Percentiles rank a stretch among this genome's conserved stretches.
Conservation (phyloP, 2,113 vertebrate genomes). For the Ondatra zibethicus region DNA sequence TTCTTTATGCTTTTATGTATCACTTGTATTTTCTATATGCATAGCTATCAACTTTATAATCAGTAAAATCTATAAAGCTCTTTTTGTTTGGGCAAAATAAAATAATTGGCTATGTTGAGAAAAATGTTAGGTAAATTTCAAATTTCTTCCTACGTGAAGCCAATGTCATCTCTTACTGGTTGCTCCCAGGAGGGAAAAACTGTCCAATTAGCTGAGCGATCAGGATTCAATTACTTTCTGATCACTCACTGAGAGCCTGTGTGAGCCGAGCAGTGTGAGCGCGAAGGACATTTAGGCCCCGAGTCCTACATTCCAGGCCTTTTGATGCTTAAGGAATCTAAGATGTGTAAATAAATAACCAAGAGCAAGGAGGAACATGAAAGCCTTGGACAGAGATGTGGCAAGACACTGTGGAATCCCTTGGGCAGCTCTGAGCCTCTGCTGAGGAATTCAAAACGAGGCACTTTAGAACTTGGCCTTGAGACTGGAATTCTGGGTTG, state of each 20-base stretch:
- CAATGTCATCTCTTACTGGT: constrained; percentile 51
- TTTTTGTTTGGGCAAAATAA: constrained; percentile 57
- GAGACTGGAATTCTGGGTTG: background rate
- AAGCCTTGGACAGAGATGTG: background rate
- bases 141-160: constrained; percentile 67
- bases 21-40: constrained; percentile 57
- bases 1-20: constrained; percentile 67
- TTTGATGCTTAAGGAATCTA: constrained; percentile 63
- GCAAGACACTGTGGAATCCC: background rate
- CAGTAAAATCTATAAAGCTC: constrained; percentile 63
- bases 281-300: constrained; percentile 1
- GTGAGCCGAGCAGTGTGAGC: background rate
- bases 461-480: background rate
- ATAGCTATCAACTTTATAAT: constrained; percentile 69
- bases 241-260: background rate
- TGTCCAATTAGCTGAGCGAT: constrained; percentile 66
- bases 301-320: background rate
- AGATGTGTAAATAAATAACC: constrained; percentile 75
- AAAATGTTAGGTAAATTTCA: constrained; percentile 63
- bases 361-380: constrained; percentile 57
- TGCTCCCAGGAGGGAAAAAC: background rate
- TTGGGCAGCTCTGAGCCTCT: background rate
- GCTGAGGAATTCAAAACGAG: background rate
- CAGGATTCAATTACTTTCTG: constrained; percentile 65
- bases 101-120: constrained; percentile 9